Evolutionary conservation across 2,797 vertebrate species (phyloP), one percentile per base, ranked within the genome.

Genomic region (Rhabdomys pumilio): DNA sequence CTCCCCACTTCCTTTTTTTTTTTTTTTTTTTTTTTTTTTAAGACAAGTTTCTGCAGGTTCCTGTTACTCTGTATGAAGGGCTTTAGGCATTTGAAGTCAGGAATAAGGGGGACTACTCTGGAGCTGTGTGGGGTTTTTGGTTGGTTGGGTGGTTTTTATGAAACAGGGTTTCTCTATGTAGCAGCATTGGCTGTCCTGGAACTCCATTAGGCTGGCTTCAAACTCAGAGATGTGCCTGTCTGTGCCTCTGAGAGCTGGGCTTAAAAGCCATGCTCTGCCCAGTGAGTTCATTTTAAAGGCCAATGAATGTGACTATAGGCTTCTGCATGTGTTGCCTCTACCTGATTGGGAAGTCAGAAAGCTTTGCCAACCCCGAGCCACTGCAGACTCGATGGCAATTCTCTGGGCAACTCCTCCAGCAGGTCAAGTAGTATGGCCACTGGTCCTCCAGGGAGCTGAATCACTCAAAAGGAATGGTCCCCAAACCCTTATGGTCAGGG

Each of bases 51-150:
- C 26, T 20, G 55, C 44, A 50, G 59, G 79, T 55, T 59, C 83
- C 57, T 19, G 86, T 41, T 59, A 88, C 55, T 72, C 38, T 24
- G 22, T 12, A 3, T 3, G 85, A 77, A 50, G 79, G 88, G 69
- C 29, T 55, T 63, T n/a, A n/a, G 73, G 7, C 6, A 57, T 95
- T 95, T 95, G 95, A 91, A 91, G 83, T 88, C 75, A 15, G 69
- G 69, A 81, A 44, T 0, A 15, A 67, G 57, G 1, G 0, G n/a
- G 8, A 1, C 75, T 85, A 92, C 81, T 63, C 50, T 93, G 89
- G 44, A 3, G 14, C 55, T 76, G 24, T 76, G 24, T 41, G n/a
- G 67, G 69, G 73, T 15, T 6, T 29, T 76, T 47, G 75, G 6
- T 76, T 76, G 72, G 0, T 44, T 44, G 41, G 1, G 47, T 76